Evolutionary conservation across 2,113 vertebrate genomes (phyloP).

Genomic region (Vulpes lagopus): DNA sequence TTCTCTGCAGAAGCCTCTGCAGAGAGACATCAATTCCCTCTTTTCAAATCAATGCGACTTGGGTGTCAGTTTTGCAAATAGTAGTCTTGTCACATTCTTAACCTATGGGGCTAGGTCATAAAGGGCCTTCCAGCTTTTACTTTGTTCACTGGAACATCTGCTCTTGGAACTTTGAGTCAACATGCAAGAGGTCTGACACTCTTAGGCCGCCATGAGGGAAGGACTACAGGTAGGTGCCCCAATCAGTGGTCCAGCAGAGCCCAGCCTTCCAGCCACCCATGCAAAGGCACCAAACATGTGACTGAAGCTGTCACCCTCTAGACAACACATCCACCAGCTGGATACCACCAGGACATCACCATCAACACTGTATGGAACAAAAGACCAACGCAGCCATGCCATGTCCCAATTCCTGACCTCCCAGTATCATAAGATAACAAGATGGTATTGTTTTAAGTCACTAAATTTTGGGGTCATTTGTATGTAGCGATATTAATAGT

Average conservation of each 20-base stretch:
- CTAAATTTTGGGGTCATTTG: not conserved
- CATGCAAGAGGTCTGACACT: not conserved
- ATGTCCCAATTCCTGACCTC: not conserved
- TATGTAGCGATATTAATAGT: not conserved
- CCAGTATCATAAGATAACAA: conserved; percentile 1
- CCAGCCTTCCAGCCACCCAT: not conserved
- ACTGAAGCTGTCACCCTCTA: not conserved
- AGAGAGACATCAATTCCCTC: not conserved
- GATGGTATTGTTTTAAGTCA: not conserved
- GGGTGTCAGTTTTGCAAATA: not conserved
- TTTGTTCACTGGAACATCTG: not conserved
- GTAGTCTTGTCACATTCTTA: not conserved
- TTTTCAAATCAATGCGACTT: conserved; percentile 36
- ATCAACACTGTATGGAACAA: not conserved
- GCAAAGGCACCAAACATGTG: not conserved
- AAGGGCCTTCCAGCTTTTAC: not conserved
- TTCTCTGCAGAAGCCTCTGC: not conserved
- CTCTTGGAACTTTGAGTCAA: not conserved
- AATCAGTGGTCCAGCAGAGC: not conserved
- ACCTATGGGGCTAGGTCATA: not conserved
- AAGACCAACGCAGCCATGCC: not conserved
- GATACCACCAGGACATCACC: not conserved
- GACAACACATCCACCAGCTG: not conserved
- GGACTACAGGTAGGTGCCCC: not conserved
- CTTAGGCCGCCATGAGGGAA: not conserved